These are phyloP conservation scores for Sebastolobus altivelis DNA, from an alignment of 2,797 vertebrate genomes.

Conservation along the genomic window DNA sequence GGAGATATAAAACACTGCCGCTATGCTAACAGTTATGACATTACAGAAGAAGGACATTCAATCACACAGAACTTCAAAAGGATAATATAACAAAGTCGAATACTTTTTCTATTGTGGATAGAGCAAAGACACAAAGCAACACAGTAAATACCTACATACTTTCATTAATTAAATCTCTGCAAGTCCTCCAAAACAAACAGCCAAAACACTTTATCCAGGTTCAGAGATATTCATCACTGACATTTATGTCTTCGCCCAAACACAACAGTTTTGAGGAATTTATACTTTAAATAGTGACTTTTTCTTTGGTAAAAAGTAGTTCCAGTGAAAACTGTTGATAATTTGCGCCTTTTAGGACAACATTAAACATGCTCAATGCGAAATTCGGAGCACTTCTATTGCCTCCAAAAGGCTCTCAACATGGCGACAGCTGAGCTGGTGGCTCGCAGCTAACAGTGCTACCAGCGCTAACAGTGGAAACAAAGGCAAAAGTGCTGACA, in stretches of 20 bases:
- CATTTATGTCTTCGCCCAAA: not conserved
- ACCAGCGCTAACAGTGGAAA: no score
- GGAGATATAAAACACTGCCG: not conserved
- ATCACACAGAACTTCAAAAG: not conserved
- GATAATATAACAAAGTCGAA: not conserved
- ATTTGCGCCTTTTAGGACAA: no score
- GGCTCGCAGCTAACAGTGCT: no score
- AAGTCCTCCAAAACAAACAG: no score
- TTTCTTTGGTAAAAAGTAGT: not conserved
- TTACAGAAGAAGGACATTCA: not conserved
- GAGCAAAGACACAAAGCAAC: not conserved
- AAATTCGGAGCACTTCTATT: no score
- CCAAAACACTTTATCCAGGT: not conserved
- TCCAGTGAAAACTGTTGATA: no score
- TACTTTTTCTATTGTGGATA: not conserved
- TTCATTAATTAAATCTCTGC: not conserved
- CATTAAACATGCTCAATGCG: no score
- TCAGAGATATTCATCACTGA: not conserved
- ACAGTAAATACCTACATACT: not conserved
- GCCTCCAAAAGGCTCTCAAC: no score
- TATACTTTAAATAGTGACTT: no score
- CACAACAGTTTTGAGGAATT: not conserved
- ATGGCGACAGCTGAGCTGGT: no score
- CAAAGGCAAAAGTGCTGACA: no score
- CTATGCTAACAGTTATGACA: not conserved